These are phyloP conservation scores for Druon quercuslanigerum DNA, from an alignment of 1,140 invertebrate species.

Conservation along the genomic window DNA sequence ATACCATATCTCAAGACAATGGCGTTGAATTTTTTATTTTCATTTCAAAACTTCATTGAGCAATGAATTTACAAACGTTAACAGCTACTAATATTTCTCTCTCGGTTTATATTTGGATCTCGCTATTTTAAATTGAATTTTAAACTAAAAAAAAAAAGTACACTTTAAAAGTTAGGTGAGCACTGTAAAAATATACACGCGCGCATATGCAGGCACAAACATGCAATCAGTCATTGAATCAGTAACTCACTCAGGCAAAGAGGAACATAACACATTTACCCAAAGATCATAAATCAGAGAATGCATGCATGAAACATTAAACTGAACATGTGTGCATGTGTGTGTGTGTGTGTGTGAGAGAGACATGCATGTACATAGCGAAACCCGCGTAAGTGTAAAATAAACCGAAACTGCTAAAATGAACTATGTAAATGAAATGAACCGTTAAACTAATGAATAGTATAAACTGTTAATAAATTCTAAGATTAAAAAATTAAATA, in stretches of 20 bases:
- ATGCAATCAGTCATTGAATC: constrained; percentile 23
- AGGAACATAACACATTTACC: constrained; percentile 25
- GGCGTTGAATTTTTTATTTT: no score
- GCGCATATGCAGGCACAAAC: neutral
- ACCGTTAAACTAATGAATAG: constrained; percentile 60
- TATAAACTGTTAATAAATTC: constrained; percentile 68
- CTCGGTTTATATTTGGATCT: neutral
- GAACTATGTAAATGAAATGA: constrained; percentile 54
- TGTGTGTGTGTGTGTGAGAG: neutral
- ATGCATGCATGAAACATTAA: constrained; percentile 27
- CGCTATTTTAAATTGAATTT: neutral
- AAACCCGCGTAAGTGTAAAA: constrained; percentile 59
- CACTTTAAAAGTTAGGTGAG: constrained; percentile 23
- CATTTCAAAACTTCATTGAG: no score
- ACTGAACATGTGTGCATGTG: constrained; percentile 4
- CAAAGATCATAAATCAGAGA: constrained; percentile 25
- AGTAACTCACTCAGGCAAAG: constrained; percentile 24
- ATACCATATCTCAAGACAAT: no score
- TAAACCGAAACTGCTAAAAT: constrained; percentile 56
- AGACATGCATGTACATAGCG: constrained; percentile 52
- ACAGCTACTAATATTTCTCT: neutral
- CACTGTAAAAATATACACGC: neutral
- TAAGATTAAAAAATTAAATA: constrained; percentile 69
- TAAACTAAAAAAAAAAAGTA: neutral
- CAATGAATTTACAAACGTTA: no score